Conservation (phyloP, 1,140 invertebrate species). For the Orussus abietinus region DNA sequence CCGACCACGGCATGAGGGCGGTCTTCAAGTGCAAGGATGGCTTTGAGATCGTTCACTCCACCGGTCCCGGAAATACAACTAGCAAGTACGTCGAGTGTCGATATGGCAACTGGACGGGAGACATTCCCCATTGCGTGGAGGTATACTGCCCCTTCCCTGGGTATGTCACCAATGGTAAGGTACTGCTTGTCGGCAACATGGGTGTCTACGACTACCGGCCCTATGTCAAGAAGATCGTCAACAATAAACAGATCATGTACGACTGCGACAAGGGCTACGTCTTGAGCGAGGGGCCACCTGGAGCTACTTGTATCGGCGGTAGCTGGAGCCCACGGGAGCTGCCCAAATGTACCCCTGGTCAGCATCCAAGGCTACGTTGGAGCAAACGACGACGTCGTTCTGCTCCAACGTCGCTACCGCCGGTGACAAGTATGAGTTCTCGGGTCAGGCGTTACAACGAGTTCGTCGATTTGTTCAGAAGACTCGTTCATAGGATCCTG, state of each 20-base stretch:
- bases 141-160: slow-evolving; percentile 94
- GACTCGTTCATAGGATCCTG: slow-evolving; percentile 47
- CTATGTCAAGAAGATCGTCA: slow-evolving; percentile 85
- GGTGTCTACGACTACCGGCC: slow-evolving; percentile 95
- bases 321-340: slow-evolving; percentile 79
- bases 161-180: slow-evolving; percentile 84
- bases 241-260: slow-evolving; percentile 96
- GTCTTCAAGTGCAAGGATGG: slow-evolving; percentile 91
- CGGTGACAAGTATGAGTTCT: slow-evolving; percentile 20
- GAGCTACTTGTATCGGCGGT: slow-evolving; percentile 88
- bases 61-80: slow-evolving; percentile 31
- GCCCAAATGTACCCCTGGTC: slow-evolving; percentile 71
- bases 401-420: slow-evolving; percentile 26
- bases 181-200: slow-evolving; percentile 93
- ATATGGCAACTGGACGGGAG: slow-evolving; percentile 90
- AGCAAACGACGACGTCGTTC: slow-evolving; percentile 57
- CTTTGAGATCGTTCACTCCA: slow-evolving; percentile 73
- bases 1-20: slow-evolving; percentile 90
- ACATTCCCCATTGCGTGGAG: slow-evolving; percentile 80
- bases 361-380: slow-evolving; percentile 78
- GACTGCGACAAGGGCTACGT: slow-evolving; percentile 91
- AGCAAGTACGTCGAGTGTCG: slow-evolving; percentile 71
- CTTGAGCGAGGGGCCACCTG: slow-evolving; percentile 80
- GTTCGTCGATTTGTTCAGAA: slow-evolving; percentile 50
- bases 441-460: slow-evolving; percentile 33